Evolutionary conservation across 2,113 vertebrate genomes (phyloP), one percentile per base, ranked within the genome.

Genomic region (Campylomormyrus numenius): DNA sequence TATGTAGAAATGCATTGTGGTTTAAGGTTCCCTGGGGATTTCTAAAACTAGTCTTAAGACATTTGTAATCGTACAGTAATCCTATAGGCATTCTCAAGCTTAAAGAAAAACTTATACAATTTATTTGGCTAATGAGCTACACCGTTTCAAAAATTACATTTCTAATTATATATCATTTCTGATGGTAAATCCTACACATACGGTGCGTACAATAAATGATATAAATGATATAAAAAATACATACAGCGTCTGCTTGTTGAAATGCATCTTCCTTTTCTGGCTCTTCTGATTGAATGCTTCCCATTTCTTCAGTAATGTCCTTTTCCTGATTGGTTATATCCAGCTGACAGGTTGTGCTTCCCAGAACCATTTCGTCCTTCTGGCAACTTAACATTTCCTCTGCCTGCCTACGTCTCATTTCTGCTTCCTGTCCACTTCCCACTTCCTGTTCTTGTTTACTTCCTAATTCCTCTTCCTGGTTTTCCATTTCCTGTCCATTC

Each of bases 301-400:
- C 35, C 6, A 85, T n/a, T 90, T 90, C 46, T 19, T 50, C 42
- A 5, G 1, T 49, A 17, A 50, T 31, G 7, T 83, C n/a, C 24
- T 70, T 31, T 46, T 49, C 50, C 50, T 89, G 31, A 46, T 31
- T 86, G 53, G 52, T 50, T 15, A 11, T 58, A 19, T 39, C 39
- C 39, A 27, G 56, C 31, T 87, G 24, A 62, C 31, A 53, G 9
- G 58, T 87, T 83, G 21, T 1, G 46, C 46, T 87, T 77, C 45
- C 62, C 50, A 66, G 66, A 85, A 88, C 66, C 48, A 42, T 46
- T 74, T 50, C 48, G 53, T 5, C 6, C 1, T 52, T n/a, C 90
- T 90, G 89, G 88, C 2, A 24, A 87, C 88, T 21, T 91, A 85
- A 52, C n/a, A 70, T 56, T 21, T 11, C 24, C 46, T 89, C 77